Percentiles rank a stretch among this genome's conserved stretches.
Evolutionary conservation across 2,888 invertebrate species (phyloP).

Genomic region (Resseliella maxima): DNA sequence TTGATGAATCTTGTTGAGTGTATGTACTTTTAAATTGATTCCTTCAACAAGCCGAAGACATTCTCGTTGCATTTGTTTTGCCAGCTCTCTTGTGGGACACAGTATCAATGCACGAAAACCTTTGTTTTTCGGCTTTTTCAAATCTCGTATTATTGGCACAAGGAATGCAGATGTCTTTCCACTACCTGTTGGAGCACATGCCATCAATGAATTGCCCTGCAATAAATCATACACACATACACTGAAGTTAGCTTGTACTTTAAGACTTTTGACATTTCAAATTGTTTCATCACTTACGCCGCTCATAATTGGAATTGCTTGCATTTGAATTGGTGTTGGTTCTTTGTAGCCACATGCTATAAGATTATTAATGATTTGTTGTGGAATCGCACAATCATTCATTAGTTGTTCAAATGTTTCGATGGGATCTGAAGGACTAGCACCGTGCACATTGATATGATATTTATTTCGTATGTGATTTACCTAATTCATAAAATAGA

Average conservation of each 20-base stretch:
- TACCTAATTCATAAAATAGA: slow-evolving; percentile 68
- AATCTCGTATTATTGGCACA: slow-evolving; percentile 83
- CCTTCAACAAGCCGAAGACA: slow-evolving; percentile 79
- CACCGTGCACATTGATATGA: slow-evolving; percentile 82
- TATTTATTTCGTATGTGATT: slow-evolving; percentile 80
- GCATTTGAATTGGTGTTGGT: slow-evolving; percentile 93
- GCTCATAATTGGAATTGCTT: slow-evolving; percentile 90
- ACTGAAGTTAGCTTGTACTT: slow-evolving; percentile 15
- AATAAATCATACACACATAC: slow-evolving; percentile 5
- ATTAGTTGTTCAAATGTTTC: slow-evolving; percentile 76
- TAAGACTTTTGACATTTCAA: slow-evolving; percentile 29
- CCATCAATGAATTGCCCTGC: slow-evolving; percentile 84
- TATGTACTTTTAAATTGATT: slow-evolving; percentile 78
- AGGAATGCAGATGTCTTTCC: slow-evolving; percentile 97
- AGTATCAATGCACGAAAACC: slow-evolving; percentile 90
- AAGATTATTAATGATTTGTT: slow-evolving; percentile 76
- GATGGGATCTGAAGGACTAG: slow-evolving; percentile 82
- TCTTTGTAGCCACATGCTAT: slow-evolving; percentile 75
- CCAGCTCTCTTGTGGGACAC: slow-evolving; percentile 93
- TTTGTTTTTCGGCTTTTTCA: slow-evolving; percentile 76
- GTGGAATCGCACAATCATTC: slow-evolving; percentile 70
- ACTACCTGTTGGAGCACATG: slow-evolving; percentile 97
- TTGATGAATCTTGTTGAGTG: slow-evolving; percentile 83
- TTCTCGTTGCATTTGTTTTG: slow-evolving; percentile 89
- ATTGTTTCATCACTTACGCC: slow-evolving; percentile 69